Base-by-base conservation (phyloP, 2,888 invertebrate genomes). In the Philhelius pedissequus region DNA sequence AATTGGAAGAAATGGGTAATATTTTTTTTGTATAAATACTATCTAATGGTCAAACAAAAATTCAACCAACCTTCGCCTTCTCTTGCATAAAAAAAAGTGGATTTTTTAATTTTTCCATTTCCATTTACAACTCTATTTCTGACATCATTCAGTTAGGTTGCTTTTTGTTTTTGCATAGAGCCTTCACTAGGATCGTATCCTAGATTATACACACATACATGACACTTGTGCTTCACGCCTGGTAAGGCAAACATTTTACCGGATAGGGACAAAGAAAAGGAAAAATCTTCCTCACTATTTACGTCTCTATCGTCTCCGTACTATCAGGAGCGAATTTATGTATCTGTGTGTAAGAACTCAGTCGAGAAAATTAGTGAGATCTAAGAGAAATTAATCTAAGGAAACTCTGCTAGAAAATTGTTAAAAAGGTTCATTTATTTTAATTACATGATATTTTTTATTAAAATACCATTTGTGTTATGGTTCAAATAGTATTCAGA, bases 171-270 rank as follows among this genome's bases (percentile, higher is more conserved):
- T 62, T 22, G 27, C 43, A 30, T 38, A 50, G 71, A 80, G 54
- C 71, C 75, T 84, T 84, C 75, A 62, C 71, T 76, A 68, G 52
- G 60, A 25, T 48, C 45, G 58, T 60, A 25, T n/a, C 30, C 30
- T 79, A 74, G 68, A 76, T 79, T 70, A 71, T 80, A 84, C 76
- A 84, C 80, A 80, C 66, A 71, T 80, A 84, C 76, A 84, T 84
- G 84, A 84, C 84, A 84, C 84, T 84, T 84, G 84, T 80, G 84
- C 80, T 84, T 80, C 71, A 84, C 79, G 84, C 84, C 71, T 79
- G 80, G 84, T 40, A 84, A 68, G 62, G 75, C 80, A 84, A 84
- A 84, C 84, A 84, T 84, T 84, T 84, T 76, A 84, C 75, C 71
- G 84, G 79, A 71, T 84, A 45, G 71, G 75, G 50, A 80, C 38